These are phyloP conservation scores for Halcyon badia DNA, from an alignment of 2,797 vertebrate species.

Conservation along the genomic window DNA sequence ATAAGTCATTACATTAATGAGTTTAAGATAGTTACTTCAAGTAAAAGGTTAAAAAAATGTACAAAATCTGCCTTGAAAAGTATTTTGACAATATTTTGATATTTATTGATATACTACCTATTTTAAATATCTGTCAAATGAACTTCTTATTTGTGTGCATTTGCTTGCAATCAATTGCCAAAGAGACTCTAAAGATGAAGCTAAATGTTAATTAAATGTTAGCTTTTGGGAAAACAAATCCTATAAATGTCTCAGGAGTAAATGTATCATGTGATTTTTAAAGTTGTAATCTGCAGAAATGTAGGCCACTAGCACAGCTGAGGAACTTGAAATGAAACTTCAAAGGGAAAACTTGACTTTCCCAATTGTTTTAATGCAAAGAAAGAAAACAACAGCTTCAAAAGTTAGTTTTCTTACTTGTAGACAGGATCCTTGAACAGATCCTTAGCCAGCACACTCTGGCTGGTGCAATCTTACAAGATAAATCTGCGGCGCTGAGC, in stretches of 20 bases:
- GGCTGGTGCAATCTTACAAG: background rate
- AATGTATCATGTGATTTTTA: constrained; percentile 29
- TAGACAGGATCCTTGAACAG: background rate
- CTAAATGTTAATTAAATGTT: constrained; percentile 56
- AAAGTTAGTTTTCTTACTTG: background rate
- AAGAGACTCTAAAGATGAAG: constrained; percentile 50
- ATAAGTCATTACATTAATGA: background rate
- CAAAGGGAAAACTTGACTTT: background rate
- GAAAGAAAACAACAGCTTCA: background rate
- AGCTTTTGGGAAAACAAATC: background rate
- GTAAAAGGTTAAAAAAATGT: background rate
- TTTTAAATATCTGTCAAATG: background rate
- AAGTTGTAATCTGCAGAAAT: constrained; percentile 8
- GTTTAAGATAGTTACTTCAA: background rate
- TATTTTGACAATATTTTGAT: background rate
- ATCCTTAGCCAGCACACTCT: background rate
- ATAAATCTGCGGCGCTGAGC: background rate
- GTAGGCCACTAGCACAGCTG: background rate
- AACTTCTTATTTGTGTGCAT: background rate
- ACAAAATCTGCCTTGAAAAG: background rate
- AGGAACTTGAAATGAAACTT: constrained; percentile 18
- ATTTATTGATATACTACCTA: background rate
- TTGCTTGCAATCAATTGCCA: constrained; percentile 28
- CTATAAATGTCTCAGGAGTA: constrained; percentile 22
- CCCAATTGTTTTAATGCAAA: background rate